Percentiles rank a stretch among this genome's conserved stretches.
These are phyloP conservation scores for Triplophysa bombifrons DNA, from an alignment of 2,797 vertebrate species.

Conservation along the genomic window DNA sequence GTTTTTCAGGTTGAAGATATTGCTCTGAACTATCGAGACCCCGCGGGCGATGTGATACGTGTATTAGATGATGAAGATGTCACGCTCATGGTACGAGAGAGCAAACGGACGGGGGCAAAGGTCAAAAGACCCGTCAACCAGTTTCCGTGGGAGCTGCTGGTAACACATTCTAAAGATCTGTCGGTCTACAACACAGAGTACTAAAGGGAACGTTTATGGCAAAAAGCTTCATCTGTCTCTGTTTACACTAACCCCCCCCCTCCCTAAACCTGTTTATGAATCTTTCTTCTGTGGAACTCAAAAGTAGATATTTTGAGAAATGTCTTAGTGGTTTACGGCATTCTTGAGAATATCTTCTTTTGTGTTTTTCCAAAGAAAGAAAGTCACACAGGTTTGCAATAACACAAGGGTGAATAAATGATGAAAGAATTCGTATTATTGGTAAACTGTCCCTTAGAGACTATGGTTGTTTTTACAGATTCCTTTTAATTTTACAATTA, in stretches of 20 bases:
- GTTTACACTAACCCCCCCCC: too few relatives aligned
- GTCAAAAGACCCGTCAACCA: slow-evolving; percentile 76
- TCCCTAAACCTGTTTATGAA: too few relatives aligned
- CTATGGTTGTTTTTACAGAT: background rate
- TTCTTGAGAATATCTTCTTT: too few relatives aligned
- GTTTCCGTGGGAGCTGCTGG: slow-evolving; percentile 88
- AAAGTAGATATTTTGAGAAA: too few relatives aligned
- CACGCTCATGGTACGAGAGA: slow-evolving; percentile 83
- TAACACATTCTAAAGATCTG: slow-evolving; percentile 81
- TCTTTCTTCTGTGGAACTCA: too few relatives aligned
- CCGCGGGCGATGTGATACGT: slow-evolving; percentile 87
- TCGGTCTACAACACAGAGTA: slow-evolving; percentile 78
- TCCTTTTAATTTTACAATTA: background rate
- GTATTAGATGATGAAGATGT: slow-evolving; percentile 86
- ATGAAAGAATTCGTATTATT: too few relatives aligned
- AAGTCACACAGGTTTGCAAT: too few relatives aligned
- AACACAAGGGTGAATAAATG: too few relatives aligned
- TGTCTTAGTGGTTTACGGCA: too few relatives aligned
- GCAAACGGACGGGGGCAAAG: slow-evolving; percentile 61
- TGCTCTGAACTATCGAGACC: slow-evolving; percentile 86
- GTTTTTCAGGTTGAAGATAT: slow-evolving; percentile 83
- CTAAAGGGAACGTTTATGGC: background rate
- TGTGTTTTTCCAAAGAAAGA: too few relatives aligned
- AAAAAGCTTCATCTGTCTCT: too few relatives aligned
- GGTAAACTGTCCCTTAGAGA: too few relatives aligned